Evolutionary conservation across 2,113 vertebrate species (phyloP).

Genomic region (Callopanchax toddi): DNA sequence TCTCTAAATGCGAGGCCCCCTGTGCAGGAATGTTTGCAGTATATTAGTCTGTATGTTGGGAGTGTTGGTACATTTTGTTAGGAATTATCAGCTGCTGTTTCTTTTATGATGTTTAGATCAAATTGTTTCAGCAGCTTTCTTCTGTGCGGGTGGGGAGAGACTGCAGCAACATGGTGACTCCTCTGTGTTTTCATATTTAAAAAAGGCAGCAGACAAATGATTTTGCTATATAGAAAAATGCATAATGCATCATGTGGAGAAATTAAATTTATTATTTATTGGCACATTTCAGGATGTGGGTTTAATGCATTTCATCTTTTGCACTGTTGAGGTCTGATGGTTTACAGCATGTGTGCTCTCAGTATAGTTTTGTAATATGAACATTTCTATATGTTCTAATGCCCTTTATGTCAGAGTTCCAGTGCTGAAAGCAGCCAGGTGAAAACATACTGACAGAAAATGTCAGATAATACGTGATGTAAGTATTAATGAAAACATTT

Average conservation of each 20-base stretch:
- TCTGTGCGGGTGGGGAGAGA: neutral
- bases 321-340: neutral
- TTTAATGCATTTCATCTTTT: slow-evolving; percentile 11
- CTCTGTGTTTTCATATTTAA: neutral
- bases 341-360: neutral
- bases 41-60: slow-evolving; percentile 9
- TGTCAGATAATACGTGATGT: slow-evolving; percentile 26
- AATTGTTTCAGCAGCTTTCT: neutral
- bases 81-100: neutral
- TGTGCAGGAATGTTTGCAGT: slow-evolving; percentile 11
- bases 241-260: slow-evolving; percentile 24
- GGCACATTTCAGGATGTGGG: neutral
- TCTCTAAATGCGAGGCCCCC: slow-evolving; percentile 8
- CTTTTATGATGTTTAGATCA: neutral
- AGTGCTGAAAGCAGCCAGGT: neutral
- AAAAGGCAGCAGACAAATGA: slow-evolving; percentile 7
- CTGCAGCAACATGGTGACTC: neutral
- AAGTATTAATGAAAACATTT: slow-evolving; percentile 35
- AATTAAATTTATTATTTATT: neutral
- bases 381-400: slow-evolving; percentile 35
- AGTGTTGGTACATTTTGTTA: slow-evolving; percentile 2
- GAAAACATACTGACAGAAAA: slow-evolving; percentile 32
- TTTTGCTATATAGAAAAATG: slow-evolving; percentile 14
- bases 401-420: neutral
- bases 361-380: slow-evolving; percentile 1